Base-by-base conservation (phyloP, 2,797 vertebrate genomes). In the Pagetopsis macropterus region DNA sequence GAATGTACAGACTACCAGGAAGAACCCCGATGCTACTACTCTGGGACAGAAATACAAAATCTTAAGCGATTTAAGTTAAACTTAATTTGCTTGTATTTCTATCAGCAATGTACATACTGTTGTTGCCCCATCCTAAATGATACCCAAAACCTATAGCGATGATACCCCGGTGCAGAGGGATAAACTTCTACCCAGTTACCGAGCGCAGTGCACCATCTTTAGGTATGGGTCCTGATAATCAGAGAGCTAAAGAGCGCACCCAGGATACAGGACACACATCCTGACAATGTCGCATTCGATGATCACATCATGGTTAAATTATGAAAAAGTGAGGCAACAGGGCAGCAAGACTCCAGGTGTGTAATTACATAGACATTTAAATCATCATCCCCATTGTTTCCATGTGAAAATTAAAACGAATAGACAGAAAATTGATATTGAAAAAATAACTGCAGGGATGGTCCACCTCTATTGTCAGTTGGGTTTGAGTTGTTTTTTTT, bases 1-100 rank as follows among this genome's bases (percentile, higher is more conserved):
- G 88, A 89, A 92, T 91, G 89, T 89, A 80, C 71, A 85, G 72
- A 88, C 87, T 74, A 83, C 79, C 85, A 85, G 85, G 78, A 86
- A 81, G 75, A 83, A 62, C 73, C 70, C 65, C 46, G 45, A 78
- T 78, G 74, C 73, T 86, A 85, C 72, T 55, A 84, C 72, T 55
- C 44, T 45, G 60, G 76, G 56, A 82, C 62, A 77, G 75, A 83
- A 83, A 83, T 63, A 65, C 37, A 66, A 70, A 21, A 62, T 21
- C 12, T 59, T 31, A 33, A 80, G 55, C 43, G 13, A 67, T 48
- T 81, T 56, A 37, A 79, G 61, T 65, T 65, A 48, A 66, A 65
- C 37, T 66, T 62, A 66, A 50, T 70, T 51, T 3, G 66, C 70
- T 79, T 69, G 61, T 65, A 71, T 75, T 81, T 65, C 79, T 14